These are phyloP conservation scores for Dusona sp. DNA, from an alignment of 2,888 invertebrate species.

Conservation along the genomic window DNA sequence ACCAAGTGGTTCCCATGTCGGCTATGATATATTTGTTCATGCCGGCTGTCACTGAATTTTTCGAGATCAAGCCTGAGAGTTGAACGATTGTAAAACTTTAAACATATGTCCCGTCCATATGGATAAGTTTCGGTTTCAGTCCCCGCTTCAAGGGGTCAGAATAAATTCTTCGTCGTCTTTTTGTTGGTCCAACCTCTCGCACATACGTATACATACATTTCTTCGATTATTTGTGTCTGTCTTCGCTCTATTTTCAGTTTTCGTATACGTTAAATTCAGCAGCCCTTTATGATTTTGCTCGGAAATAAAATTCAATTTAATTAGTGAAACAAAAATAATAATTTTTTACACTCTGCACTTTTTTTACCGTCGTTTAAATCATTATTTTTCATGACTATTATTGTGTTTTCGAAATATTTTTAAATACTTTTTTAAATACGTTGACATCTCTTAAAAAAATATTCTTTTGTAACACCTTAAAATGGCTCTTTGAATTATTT, in stretches of 20 bases:
- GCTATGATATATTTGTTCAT: slow-evolving; percentile 24
- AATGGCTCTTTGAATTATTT: neutral
- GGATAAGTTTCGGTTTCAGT: slow-evolving; percentile 17
- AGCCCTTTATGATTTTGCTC: slow-evolving; percentile 3
- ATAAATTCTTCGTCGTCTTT: slow-evolving; percentile 13
- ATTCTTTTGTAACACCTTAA: neutral
- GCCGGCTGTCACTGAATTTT: slow-evolving; percentile 36
- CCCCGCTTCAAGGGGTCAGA: slow-evolving; percentile 19
- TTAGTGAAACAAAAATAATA: neutral
- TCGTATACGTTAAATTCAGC: slow-evolving; percentile 30
- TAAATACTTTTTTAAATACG: no score
- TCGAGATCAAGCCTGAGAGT: slow-evolving; percentile 19
- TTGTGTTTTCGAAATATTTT: no score
- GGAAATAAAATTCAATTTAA: neutral
- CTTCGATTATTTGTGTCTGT: slow-evolving; percentile 62
- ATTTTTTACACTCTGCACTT: neutral
- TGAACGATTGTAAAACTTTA: slow-evolving; percentile 69
- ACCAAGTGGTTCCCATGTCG: neutral
- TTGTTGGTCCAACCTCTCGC: slow-evolving; percentile 19
- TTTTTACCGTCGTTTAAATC: neutral
- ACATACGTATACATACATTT: slow-evolving; percentile 1
- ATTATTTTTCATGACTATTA: neutral
- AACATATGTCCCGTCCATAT: slow-evolving; percentile 64
- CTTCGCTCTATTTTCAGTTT: slow-evolving; percentile 55
- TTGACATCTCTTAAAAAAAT: neutral